Conservation (phyloP, 2,797 vertebrate genomes). For the Neostethus bicornis region DNA sequence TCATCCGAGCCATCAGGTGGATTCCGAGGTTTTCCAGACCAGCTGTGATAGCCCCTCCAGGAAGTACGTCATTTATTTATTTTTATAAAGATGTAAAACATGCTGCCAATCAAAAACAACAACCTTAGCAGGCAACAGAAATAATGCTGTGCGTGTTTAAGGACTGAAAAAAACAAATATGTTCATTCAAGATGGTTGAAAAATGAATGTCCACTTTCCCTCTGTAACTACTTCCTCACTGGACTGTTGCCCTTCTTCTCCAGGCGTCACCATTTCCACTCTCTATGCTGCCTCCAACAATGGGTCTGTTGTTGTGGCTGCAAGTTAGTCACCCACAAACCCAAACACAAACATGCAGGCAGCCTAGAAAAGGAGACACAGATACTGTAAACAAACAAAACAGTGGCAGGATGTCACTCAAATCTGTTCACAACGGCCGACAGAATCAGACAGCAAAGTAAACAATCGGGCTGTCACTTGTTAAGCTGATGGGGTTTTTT, state of each 20-base stretch:
- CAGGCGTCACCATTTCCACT: slow-evolving; percentile 66
- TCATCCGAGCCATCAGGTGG: too few relatives aligned
- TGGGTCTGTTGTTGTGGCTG: slow-evolving; percentile 62
- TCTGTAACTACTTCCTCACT: slow-evolving; percentile 31
- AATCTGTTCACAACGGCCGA: slow-evolving; percentile 41
- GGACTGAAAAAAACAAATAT: slow-evolving; percentile 14
- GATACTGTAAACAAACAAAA: slow-evolving; percentile 75
- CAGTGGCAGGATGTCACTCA: slow-evolving; percentile 69
- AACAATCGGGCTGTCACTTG: slow-evolving; percentile 40
- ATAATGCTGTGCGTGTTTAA: not conserved
- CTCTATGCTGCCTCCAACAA: slow-evolving; percentile 63
- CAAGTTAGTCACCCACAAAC: slow-evolving; percentile 55
- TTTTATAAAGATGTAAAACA: slow-evolving; percentile 47
- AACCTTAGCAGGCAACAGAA: slow-evolving; percentile 23
- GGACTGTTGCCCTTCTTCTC: slow-evolving; percentile 46
- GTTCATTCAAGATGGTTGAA: slow-evolving; percentile 8
- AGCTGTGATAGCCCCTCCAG: too few relatives aligned
- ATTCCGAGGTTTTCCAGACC: too few relatives aligned
- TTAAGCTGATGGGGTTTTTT: slow-evolving; percentile 10
- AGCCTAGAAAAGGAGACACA: slow-evolving; percentile 48
- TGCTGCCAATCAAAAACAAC: slow-evolving; percentile 57
- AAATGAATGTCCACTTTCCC: slow-evolving; percentile 44
- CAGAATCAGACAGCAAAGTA: slow-evolving; percentile 36
- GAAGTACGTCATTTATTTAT: too few relatives aligned
- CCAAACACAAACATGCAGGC: slow-evolving; percentile 71